A percentile compares a stretch with the other conserved stretches of the same genome.
phyloP scores from a whole-genome alignment of 1,140 invertebrate genomes.

The Zaprionus vittiger region DNA sequence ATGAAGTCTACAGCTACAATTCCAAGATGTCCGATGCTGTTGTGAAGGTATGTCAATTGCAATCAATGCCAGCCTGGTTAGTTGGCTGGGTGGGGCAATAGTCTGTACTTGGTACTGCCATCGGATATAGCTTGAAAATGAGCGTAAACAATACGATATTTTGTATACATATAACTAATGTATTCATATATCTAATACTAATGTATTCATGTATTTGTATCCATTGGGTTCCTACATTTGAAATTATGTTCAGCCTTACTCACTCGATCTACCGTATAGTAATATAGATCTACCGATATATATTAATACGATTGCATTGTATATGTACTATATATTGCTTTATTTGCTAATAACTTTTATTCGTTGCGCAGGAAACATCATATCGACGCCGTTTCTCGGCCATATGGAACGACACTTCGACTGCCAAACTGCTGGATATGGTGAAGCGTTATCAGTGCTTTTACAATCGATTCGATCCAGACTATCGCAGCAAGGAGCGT shows the following conservation, averaged over 20 bases:
- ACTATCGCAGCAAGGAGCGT: slow-evolving; percentile 79
- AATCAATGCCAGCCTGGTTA: background rate
- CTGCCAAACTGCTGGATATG: slow-evolving; percentile 69
- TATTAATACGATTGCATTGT: background rate
- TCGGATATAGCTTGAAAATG: background rate
- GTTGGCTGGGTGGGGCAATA: background rate
- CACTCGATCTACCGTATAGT: background rate
- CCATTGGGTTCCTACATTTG: background rate
- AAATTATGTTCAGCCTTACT: background rate
- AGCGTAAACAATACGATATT: slow-evolving; percentile 8
- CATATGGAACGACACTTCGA: slow-evolving; percentile 80
- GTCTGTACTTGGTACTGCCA: slow-evolving; percentile 18
- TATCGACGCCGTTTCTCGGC: slow-evolving; percentile 76
- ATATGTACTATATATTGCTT: background rate
- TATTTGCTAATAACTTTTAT: background rate
- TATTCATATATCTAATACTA: background rate
- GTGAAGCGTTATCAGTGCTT: slow-evolving; percentile 77
- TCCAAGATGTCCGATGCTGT: slow-evolving; percentile 78
- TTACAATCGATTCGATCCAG: slow-evolving; percentile 76
- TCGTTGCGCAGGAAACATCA: slow-evolving; percentile 62
- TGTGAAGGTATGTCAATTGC: slow-evolving; percentile 61
- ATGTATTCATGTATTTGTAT: background rate
- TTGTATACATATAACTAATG: background rate
- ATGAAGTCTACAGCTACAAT: slow-evolving; percentile 78
- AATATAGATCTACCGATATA: background rate